Evolutionary conservation across 92 coral and sea anemone species (phyloP).

Genomic region (Epizoanthus stellaris): DNA sequence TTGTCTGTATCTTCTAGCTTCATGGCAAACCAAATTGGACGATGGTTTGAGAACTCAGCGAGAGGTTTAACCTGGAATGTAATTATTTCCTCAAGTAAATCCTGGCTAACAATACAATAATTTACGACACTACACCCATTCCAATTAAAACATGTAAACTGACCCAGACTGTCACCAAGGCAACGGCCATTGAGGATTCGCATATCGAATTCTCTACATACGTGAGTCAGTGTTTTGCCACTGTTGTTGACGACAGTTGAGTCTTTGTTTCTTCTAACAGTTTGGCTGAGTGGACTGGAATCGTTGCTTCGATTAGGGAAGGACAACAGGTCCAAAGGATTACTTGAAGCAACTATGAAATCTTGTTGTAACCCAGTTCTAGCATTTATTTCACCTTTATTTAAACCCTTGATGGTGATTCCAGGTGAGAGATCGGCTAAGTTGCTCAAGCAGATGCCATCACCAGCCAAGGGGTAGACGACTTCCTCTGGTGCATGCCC

Average conservation of each 20-base stretch:
- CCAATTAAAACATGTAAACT: neutral
- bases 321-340: too few relatives aligned
- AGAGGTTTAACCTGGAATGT: slow-evolving; percentile 1
- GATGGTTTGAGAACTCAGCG: neutral
- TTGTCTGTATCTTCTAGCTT: neutral
- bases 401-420: too few relatives aligned
- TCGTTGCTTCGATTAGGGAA: too few relatives aligned
- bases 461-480: too few relatives aligned
- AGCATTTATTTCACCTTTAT: too few relatives aligned
- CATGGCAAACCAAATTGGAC: neutral
- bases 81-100: neutral
- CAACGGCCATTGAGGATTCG: neutral
- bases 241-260: neutral
- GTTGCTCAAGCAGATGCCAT: too few relatives aligned
- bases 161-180: slow-evolving; percentile 2
- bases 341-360: too few relatives aligned
- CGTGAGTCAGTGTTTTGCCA: neutral
- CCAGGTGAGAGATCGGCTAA: too few relatives aligned
- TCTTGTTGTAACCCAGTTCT: too few relatives aligned
- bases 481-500: too few relatives aligned
- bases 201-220: slow-evolving; percentile 5
- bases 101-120: neutral
- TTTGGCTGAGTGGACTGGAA: too few relatives aligned
- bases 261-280: too few relatives aligned
- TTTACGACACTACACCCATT: neutral